These are phyloP conservation scores for Xerus rutilus DNA, from an alignment of 2,797 vertebrate species.

Conservation along the genomic window DNA sequence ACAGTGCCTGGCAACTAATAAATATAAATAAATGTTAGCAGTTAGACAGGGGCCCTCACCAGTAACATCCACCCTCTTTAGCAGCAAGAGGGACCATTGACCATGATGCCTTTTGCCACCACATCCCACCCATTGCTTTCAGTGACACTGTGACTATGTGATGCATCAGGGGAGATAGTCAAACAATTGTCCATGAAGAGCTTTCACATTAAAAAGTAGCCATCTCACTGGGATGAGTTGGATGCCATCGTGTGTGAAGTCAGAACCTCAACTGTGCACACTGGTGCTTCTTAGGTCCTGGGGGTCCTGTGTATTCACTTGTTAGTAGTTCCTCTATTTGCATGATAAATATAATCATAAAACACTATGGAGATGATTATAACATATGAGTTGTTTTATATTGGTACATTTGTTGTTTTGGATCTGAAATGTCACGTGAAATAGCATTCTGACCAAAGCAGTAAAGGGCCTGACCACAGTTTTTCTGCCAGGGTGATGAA, in stretches of 20 bases:
- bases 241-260: not conserved
- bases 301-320: not conserved
- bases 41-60: not conserved
- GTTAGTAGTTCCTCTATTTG: not conserved
- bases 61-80: too few species aligned
- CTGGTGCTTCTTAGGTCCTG: not conserved
- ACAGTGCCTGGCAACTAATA: too few species aligned
- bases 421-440: not conserved
- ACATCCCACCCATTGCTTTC: not conserved
- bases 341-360: too few species aligned
- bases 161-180: accelerated
- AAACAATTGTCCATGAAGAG: not conserved
- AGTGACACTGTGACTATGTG: not conserved
- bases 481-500: not conserved
- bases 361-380: too few species aligned
- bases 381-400: not conserved
- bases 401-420: not conserved
- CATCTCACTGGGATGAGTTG: not conserved
- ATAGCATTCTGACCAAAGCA: not conserved
- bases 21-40: not conserved
- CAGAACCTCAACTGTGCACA: too few species aligned
- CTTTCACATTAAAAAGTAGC: not conserved
- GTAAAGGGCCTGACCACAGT: not conserved
- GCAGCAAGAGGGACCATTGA: not conserved
- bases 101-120: not conserved